Evolutionary conservation across 1,140 invertebrate species (phyloP).

Genomic region (Tetramorium alpestre): DNA sequence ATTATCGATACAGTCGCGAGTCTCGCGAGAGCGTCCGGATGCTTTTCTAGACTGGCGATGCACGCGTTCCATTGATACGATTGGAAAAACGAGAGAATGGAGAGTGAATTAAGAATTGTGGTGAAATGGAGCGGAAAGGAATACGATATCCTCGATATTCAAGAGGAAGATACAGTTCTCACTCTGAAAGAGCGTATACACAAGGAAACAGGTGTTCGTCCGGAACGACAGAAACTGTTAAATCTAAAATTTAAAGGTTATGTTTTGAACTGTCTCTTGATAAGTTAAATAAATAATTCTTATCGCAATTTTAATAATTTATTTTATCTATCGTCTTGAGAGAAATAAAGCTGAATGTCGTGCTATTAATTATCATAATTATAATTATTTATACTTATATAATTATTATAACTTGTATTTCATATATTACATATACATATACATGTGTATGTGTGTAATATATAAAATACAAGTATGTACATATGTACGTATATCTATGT

Average conservation of each 20-base stretch:
- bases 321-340: background rate
- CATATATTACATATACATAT: background rate
- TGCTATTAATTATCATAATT: background rate
- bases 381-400: background rate
- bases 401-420: constrained; percentile 7
- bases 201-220: constrained; percentile 93
- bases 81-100: constrained; percentile 75
- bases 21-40: background rate
- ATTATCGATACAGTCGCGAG: constrained; percentile 10
- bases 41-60: background rate
- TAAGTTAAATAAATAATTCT: background rate
- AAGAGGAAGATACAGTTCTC: constrained; percentile 90
- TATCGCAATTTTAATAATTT: background rate
- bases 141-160: constrained; percentile 90
- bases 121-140: constrained; percentile 98
- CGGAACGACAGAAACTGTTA: constrained; percentile 96
- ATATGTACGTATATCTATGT: background rate
- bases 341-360: background rate
- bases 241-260: constrained; percentile 97
- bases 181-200: constrained; percentile 93
- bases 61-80: constrained; percentile 7
- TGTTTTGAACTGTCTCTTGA: constrained; percentile 66
- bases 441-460: background rate
- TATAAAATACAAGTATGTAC: background rate
- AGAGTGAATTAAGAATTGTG: constrained; percentile 87